Percentiles rank a stretch among this genome's conserved stretches.
These are phyloP conservation scores for Mola mola DNA, from an alignment of 2,113 vertebrate genomes.

Conservation along the genomic window DNA sequence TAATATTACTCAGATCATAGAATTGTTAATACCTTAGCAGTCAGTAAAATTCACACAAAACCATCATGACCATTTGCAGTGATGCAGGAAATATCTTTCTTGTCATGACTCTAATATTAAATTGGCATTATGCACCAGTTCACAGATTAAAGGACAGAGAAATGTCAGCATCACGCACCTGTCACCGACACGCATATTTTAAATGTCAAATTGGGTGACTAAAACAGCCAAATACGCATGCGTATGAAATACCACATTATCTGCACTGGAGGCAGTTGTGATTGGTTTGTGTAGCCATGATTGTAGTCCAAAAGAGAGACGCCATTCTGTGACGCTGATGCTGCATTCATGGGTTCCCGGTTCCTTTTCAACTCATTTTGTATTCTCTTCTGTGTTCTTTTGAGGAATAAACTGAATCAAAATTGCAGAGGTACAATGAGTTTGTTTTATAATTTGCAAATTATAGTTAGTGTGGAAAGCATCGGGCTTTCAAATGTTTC, in stretches of 20 bases:
- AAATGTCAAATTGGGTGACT: conserved; percentile 39
- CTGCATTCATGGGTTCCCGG: conserved; percentile 34
- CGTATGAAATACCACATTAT: conserved; percentile 13
- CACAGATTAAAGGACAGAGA: conserved; percentile 4
- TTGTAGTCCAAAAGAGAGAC: conserved; percentile 51
- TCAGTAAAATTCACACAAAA: background rate
- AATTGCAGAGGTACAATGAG: no score
- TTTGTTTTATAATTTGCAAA: no score
- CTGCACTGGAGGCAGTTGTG: conserved; percentile 8
- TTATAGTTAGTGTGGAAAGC: no score
- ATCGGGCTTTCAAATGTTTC: no score
- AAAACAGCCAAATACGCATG: conserved; percentile 30
- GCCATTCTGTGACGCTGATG: conserved; percentile 44
- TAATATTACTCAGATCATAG: background rate
- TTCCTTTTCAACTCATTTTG: no score
- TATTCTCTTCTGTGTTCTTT: background rate
- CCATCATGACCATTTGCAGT: background rate
- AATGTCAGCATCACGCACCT: conserved; percentile 40
- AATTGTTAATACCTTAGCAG: background rate
- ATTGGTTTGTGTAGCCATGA: conserved; percentile 41
- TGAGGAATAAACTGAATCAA: background rate
- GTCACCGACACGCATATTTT: conserved; percentile 22
- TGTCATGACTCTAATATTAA: background rate
- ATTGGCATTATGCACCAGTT: background rate
- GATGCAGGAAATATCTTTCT: background rate